These are phyloP conservation scores for Philaethria dido DNA, from an alignment of 2,888 invertebrate genomes.

Conservation along the genomic window DNA sequence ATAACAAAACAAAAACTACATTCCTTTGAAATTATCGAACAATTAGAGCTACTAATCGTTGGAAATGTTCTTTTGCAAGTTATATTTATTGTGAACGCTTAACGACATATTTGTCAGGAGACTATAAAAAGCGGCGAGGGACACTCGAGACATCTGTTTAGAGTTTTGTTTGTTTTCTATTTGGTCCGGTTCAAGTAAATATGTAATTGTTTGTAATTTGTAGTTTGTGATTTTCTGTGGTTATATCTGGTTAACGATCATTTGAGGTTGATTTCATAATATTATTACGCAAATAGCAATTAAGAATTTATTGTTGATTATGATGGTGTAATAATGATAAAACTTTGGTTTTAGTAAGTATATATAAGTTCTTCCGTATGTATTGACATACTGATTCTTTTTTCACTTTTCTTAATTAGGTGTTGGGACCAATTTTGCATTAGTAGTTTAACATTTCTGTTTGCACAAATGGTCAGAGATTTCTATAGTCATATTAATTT, in stretches of 20 bases:
- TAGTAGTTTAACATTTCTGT: no score
- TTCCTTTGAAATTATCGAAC: slow-evolving; percentile 27
- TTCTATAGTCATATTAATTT: no score
- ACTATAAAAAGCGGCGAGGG: slow-evolving; percentile 24
- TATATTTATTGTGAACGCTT: slow-evolving; percentile 24
- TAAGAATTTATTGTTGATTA: background rate
- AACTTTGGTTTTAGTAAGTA: no score
- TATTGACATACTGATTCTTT: no score
- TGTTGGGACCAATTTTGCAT: no score
- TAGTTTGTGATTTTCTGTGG: background rate
- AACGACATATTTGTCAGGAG: slow-evolving; percentile 19
- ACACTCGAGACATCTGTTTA: slow-evolving; percentile 18
- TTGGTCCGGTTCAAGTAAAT: slow-evolving; percentile 1
- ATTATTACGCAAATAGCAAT: background rate
- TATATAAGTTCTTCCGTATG: no score
- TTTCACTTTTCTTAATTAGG: no score
- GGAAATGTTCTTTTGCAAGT: slow-evolving; percentile 17
- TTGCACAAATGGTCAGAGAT: no score
- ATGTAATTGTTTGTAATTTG: background rate
- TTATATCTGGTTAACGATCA: background rate
- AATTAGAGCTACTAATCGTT: slow-evolving; percentile 34
- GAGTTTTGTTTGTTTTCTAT: slow-evolving; percentile 22
- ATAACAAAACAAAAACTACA: slow-evolving; percentile 22
- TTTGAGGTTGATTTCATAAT: background rate
- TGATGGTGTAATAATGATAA: no score